Percentiles rank a stretch among this genome's conserved stretches.
Conservation (phyloP, 2,888 invertebrate species). For the Sphaerophoria rueppellii region DNA sequence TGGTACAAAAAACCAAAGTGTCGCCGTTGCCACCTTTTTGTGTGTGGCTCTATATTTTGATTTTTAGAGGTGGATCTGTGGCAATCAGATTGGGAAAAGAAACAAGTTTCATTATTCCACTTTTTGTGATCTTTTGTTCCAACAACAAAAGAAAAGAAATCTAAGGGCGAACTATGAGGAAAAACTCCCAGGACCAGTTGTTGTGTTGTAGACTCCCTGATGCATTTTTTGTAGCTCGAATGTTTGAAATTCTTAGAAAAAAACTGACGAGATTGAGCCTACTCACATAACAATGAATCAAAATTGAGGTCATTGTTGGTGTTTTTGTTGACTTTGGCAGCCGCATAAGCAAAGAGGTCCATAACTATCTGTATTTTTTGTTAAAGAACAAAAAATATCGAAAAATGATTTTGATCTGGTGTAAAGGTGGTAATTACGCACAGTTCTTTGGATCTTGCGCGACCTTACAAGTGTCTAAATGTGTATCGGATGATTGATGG, state of each 20-base stretch:
- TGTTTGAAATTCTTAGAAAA: constrained; percentile 62
- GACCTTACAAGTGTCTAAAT: not conserved
- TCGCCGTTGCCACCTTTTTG: constrained; percentile 63
- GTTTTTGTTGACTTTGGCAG: constrained; percentile 71
- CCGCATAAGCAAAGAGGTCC: constrained; percentile 41
- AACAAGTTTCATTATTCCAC: constrained; percentile 49
- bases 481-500: constrained; percentile 53
- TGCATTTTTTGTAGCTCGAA: constrained; percentile 11
- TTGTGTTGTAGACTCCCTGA: no score
- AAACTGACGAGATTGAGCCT: constrained; percentile 59
- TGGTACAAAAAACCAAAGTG: constrained; percentile 39
- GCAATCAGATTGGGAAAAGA: constrained; percentile 66
- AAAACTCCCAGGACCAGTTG: constrained; percentile 67
- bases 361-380: not conserved
- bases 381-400: constrained; percentile 31
- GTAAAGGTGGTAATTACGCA: constrained; percentile 70
- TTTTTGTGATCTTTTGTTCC: constrained; percentile 47
- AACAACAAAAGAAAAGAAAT: constrained; percentile 32
- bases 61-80: constrained; percentile 71
- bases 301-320: constrained; percentile 68
- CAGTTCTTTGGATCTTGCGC: constrained; percentile 41
- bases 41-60: constrained; percentile 52
- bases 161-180: constrained; percentile 30
- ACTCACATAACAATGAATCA: constrained; percentile 70
- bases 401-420: constrained; percentile 60